Percentiles rank a stretch among this genome's conserved stretches.
Evolutionary conservation across 2,113 vertebrate species (phyloP).

Genomic region (Eptesicus fuscus): DNA sequence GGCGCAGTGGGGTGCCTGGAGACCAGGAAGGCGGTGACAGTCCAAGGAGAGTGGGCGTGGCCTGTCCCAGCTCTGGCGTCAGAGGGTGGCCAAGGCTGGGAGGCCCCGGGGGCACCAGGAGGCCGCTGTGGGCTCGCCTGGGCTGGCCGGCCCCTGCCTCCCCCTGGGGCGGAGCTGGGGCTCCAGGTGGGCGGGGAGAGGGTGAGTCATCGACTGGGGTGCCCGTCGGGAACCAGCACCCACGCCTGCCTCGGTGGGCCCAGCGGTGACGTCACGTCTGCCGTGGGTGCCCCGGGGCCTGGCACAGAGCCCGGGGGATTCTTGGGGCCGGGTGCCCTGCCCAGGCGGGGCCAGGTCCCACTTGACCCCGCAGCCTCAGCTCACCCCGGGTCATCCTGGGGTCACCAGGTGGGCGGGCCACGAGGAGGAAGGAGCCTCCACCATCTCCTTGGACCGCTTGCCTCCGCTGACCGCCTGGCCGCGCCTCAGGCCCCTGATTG

Average conservation of each 20-base stretch:
- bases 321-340: not conserved
- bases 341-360: not conserved
- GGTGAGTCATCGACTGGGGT: not conserved
- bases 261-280: conserved; percentile 12
- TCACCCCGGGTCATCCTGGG: not conserved
- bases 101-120: not conserved
- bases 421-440: not conserved
- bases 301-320: not conserved
- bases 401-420: accelerated
- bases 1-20: accelerated
- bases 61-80: accelerated
- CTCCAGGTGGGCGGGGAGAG: accelerated
- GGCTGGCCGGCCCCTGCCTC: accelerated
- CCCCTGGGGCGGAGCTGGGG: not conserved
- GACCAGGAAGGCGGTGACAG: not conserved
- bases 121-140: not conserved
- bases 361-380: not conserved
- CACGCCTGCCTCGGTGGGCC: not conserved
- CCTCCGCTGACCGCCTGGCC: accelerated
- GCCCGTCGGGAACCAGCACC: not conserved
- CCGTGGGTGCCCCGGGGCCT: not conserved
- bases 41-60: not conserved
- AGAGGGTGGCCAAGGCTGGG: not conserved
- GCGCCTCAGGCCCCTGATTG: accelerated
- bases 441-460: accelerated